A percentile compares a stretch with the other conserved stretches of the same genome.
Evolutionary conservation across 2,888 invertebrate species (phyloP).

Genomic region (Andrena fulva): DNA sequence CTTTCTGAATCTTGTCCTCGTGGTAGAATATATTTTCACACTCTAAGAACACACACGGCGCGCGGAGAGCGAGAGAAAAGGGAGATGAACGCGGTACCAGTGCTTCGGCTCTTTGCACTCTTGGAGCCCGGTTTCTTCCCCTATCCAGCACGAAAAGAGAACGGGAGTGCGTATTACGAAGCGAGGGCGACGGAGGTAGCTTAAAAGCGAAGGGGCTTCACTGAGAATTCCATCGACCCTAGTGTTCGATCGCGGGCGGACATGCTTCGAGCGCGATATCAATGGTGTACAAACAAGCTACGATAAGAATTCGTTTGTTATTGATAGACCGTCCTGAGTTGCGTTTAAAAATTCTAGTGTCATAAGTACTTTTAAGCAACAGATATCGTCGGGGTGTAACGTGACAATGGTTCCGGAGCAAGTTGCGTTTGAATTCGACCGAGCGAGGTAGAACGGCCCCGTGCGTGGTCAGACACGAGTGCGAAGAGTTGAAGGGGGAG

Average conservation of each 20-base stretch:
- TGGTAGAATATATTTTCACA: constrained; percentile 66
- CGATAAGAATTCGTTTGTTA: constrained; percentile 46
- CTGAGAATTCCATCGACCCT: too few relatives aligned
- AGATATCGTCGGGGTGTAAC: constrained; percentile 1
- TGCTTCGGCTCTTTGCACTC: constrained; percentile 56
- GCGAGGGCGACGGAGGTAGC: too few relatives aligned
- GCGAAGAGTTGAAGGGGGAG: constrained; percentile 49
- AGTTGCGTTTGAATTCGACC: not conserved
- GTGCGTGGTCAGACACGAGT: constrained; percentile 26
- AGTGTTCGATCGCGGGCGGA: too few relatives aligned
- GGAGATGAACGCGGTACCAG: constrained; percentile 13
- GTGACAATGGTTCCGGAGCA: not conserved
- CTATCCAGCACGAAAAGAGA: not conserved
- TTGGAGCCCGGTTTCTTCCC: constrained; percentile 7
- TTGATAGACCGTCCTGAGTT: constrained; percentile 55
- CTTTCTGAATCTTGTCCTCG: constrained; percentile 61
- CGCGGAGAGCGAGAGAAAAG: constrained; percentile 30
- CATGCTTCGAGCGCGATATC: not conserved
- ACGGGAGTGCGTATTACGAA: too few relatives aligned
- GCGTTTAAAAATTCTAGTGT: constrained; percentile 41
- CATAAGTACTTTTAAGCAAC: constrained; percentile 40
- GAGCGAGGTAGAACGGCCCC: constrained; percentile 6
- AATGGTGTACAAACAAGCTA: constrained; percentile 28
- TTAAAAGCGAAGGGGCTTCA: too few relatives aligned
- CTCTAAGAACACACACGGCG: constrained; percentile 36